phyloP scores from a whole-genome alignment of 2,888 invertebrate genomes.

The Labia minor region DNA sequence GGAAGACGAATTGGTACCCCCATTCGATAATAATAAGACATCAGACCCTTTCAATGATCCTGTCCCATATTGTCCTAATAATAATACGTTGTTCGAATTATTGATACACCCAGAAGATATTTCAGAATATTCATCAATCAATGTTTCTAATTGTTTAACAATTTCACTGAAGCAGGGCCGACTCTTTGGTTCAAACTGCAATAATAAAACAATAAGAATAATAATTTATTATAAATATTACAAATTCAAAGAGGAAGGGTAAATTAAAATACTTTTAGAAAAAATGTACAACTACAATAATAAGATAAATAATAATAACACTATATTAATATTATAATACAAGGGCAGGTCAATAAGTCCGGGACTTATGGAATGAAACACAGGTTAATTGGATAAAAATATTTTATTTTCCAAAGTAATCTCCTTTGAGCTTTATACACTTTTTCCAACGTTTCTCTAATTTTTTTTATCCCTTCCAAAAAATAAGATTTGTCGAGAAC shows the following conservation, averaged over 20 bases:
- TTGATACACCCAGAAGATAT: slow-evolving; percentile 14
- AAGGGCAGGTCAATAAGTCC: too few relatives aligned
- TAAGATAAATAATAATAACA: too few relatives aligned
- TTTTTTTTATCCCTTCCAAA: too few relatives aligned
- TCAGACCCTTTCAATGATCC: not conserved
- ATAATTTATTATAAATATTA: slow-evolving; percentile 19
- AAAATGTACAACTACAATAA: too few relatives aligned
- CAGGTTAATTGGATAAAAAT: too few relatives aligned
- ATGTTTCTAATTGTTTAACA: slow-evolving; percentile 45
- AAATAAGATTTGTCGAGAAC: too few relatives aligned
- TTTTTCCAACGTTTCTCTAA: too few relatives aligned
- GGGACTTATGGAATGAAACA: too few relatives aligned
- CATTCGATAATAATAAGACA: not conserved
- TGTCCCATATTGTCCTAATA: not conserved
- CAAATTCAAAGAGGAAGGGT: not conserved
- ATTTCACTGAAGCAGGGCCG: slow-evolving; percentile 81
- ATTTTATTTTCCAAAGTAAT: too few relatives aligned
- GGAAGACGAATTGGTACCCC: not conserved
- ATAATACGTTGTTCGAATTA: not conserved
- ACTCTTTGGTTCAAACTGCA: slow-evolving; percentile 81
- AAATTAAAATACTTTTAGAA: too few relatives aligned
- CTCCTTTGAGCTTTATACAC: too few relatives aligned
- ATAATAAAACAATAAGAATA: slow-evolving; percentile 29
- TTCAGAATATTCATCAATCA: slow-evolving; percentile 29
- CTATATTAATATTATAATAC: too few relatives aligned